These are phyloP conservation scores for Xiphophorus hellerii DNA, from an alignment of 2,113 vertebrate species.

Conservation along the genomic window DNA sequence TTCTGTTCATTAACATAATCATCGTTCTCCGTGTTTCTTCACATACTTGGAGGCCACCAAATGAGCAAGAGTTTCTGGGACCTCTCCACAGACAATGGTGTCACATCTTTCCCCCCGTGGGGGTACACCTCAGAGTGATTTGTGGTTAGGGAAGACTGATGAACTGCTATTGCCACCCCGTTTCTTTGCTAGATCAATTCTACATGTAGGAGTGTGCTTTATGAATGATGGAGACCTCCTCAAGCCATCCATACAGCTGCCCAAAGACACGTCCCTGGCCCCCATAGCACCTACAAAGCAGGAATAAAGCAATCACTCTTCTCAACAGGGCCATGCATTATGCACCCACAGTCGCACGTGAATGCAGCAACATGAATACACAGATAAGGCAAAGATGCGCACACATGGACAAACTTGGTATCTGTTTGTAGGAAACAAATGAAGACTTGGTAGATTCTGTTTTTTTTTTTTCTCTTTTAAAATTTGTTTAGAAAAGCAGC, in stretches of 20 bases:
- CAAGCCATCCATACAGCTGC: constrained; percentile 81
- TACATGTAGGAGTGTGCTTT: constrained; percentile 77
- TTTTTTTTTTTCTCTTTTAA: constrained; percentile 11
- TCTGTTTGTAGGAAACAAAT: constrained; percentile 30
- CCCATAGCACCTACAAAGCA: constrained; percentile 70
- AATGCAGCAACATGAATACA: constrained; percentile 64
- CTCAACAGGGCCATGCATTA: constrained; percentile 68
- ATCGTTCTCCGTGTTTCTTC: constrained; percentile 5
- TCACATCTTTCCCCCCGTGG: constrained; percentile 64
- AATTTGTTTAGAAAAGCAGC: constrained; percentile 14
- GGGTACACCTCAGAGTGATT: constrained; percentile 72
- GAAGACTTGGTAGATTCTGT: background rate
- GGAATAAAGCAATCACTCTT: constrained; percentile 80
- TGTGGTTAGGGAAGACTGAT: constrained; percentile 78
- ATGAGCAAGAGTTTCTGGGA: constrained; percentile 56
- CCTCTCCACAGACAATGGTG: constrained; percentile 70
- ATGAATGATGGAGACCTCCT: constrained; percentile 83
- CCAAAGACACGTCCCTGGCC: constrained; percentile 74
- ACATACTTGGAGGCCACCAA: constrained; percentile 46
- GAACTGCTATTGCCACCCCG: constrained; percentile 80
- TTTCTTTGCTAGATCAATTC: constrained; percentile 81
- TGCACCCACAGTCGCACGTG: constrained; percentile 58
- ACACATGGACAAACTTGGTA: constrained; percentile 23
- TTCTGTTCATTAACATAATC: constrained; percentile 11
- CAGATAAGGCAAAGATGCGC: constrained; percentile 55